Base-by-base conservation (phyloP, 2,888 invertebrate genomes). In the Dryadula phaetusa region DNA sequence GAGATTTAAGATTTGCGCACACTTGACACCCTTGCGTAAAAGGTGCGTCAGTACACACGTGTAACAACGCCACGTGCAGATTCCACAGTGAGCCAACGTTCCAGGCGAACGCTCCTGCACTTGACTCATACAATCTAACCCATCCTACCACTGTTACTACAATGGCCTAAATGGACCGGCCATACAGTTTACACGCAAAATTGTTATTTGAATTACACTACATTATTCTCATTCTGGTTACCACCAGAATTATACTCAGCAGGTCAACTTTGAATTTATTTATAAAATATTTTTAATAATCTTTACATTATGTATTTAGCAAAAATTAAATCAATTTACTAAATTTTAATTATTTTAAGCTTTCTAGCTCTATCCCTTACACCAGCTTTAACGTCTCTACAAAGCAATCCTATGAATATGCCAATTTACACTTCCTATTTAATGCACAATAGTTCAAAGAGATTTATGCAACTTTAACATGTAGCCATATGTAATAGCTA, bases 51-150 rank as follows among this genome's bases (percentile, higher is more conserved):
- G 61, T n/a, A 47, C 74, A 82, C 88, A 86, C 90, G 91, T 90
- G 90, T 85, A 79, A 60, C 75, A 76, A 68, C 77, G 76, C 77
- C 88, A 90, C 90, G 87, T 87, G 89, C 85, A 80, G 86, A 81
- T 78, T 83, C 82, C 83, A 80, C 83, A 83, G 85, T 90, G 90
- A 87, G 82, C 78, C 75, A 73, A 74, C 85, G 92, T 92, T 92
- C 90, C 92, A 89, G 86, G 73, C 88, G 82, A 83, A 75, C 81
- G 90, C 80, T 85, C 89, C 88, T 88, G 87, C 90, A 90, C 91
- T 89, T 90, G 90, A 91, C 88, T 90, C 86, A 79, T 70, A 80
- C 78, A 77, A 72, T 81, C 88, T 81, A 81, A 82, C 89, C 90
- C 90, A 89, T 84, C 87, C 87, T 81, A 80, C 77, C 70, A 64